phyloP scores from a whole-genome alignment of 1,140 invertebrate species.

The Coptotermes formosanus region DNA sequence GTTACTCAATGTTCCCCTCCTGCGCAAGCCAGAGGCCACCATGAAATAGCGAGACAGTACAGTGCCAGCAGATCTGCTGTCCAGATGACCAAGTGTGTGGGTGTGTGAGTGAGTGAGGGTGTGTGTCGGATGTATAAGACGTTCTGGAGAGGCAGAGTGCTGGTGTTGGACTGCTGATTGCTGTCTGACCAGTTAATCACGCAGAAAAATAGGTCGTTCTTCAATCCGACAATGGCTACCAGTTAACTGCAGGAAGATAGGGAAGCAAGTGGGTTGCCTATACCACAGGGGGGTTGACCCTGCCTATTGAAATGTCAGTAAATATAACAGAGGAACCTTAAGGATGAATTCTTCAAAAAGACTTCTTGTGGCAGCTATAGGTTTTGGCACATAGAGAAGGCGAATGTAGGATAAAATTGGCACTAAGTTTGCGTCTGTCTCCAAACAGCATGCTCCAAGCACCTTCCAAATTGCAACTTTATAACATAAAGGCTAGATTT shows the following conservation, averaged over 20 bases:
- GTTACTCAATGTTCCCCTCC: too few species aligned
- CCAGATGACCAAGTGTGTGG: too few species aligned
- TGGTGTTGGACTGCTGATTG: constrained; percentile 1
- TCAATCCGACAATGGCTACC: neutral
- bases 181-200: constrained; percentile 17
- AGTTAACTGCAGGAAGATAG: constrained; percentile 10
- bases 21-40: too few species aligned
- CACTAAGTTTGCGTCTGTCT: neutral
- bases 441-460: too few species aligned
- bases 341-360: neutral
- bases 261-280: constrained; percentile 11
- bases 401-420: neutral
- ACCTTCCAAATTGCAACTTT: too few species aligned
- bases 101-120: too few species aligned
- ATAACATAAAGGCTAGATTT: too few species aligned
- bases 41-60: too few species aligned
- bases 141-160: neutral
- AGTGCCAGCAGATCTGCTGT: too few species aligned
- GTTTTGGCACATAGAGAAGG: neutral
- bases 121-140: neutral
- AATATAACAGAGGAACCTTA: neutral
- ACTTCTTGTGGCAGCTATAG: neutral
- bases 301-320: constrained; percentile 14
- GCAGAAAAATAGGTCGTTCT: constrained; percentile 18
- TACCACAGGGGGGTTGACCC: neutral